phyloP scores from a whole-genome alignment of 2,888 invertebrate genomes.

The Oxytorus armatus region DNA sequence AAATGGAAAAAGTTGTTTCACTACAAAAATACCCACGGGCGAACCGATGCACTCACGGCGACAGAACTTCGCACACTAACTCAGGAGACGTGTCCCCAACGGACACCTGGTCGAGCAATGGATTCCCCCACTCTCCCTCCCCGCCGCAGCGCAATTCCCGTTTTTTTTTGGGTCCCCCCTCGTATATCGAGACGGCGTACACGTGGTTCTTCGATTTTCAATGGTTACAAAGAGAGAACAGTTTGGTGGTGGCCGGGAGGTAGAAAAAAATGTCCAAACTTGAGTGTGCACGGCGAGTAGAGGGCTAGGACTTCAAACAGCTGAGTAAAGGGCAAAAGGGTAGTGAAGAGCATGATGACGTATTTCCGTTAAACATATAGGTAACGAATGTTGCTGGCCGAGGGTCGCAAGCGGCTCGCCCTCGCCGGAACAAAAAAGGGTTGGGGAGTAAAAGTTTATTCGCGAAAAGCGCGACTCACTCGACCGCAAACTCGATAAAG shows the following conservation, averaged over 20 bases:
- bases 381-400: conserved; percentile 20
- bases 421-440: conserved; percentile 27
- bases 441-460: conserved; percentile 76
- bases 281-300: neutral
- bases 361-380: neutral
- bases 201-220: conserved; percentile 28
- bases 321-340: conserved; percentile 56
- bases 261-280: conserved; percentile 31
- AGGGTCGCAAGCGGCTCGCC: conserved; percentile 6
- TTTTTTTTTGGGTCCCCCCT: no score
- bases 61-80: no score
- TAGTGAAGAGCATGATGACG: conserved; percentile 25
- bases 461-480: conserved; percentile 79
- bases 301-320: conserved; percentile 60
- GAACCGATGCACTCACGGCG: no score
- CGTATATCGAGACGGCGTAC: neutral
- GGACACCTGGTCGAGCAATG: no score
- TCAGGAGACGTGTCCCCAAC: no score
- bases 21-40: no score
- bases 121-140: no score
- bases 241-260: conserved; percentile 32
- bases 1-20: no score
- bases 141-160: no score
- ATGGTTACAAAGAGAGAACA: conserved; percentile 13
- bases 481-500: conserved; percentile 83